Base-by-base conservation (phyloP, 1,140 invertebrate genomes). In the Drosophila subpulchrella region DNA sequence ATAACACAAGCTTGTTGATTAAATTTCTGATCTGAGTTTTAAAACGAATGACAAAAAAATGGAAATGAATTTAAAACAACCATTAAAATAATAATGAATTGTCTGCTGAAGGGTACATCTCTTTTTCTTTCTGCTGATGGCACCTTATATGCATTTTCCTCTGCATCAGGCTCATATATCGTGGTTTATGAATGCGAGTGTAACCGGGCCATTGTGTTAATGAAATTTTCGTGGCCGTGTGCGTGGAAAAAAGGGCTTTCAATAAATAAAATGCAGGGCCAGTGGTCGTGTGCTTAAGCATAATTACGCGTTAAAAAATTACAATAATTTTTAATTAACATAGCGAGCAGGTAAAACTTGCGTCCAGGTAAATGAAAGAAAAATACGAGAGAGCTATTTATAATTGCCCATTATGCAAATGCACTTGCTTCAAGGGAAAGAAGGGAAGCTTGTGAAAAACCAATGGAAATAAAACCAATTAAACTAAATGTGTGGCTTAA, bases 261-360 rank as follows among this genome's bases (percentile, higher is more conserved):
- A 81, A 85, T 75, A 78, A 81, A 85, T 82, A 82, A 78, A 75
- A 17, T 44, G 42, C 54, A 24, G 30, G 13, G 38, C n/a, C 61
- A 54, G 36, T 13, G 51, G 59, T 24, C 58, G 59, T 83, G 71
- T 83, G 75, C 66, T 61, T 47, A 24, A 42, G 79, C 81, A 89
- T 88, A 83, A 88, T 83, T 83, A 77, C 60, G 76, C 72, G 75
- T 80, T 73, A 56, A 72, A 72, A 74, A 82, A 81, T 77, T 89
- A 88, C 84, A 88, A 88, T 89, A 89, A 88, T 88, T 88, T 89
- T 88, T 88, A 88, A 88, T 89, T 88, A 88, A 89, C 72, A 83
- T 83, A 72, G 74, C 47, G 44, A 50, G 27, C 44, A 48, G 53
- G 62, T 60, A 24, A 63, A 53, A 53, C 51, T 41, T 20, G 41